These are phyloP conservation scores for Gymnoscopelus braueri DNA, from an alignment of 2,797 vertebrate genomes.

Conservation along the genomic window DNA sequence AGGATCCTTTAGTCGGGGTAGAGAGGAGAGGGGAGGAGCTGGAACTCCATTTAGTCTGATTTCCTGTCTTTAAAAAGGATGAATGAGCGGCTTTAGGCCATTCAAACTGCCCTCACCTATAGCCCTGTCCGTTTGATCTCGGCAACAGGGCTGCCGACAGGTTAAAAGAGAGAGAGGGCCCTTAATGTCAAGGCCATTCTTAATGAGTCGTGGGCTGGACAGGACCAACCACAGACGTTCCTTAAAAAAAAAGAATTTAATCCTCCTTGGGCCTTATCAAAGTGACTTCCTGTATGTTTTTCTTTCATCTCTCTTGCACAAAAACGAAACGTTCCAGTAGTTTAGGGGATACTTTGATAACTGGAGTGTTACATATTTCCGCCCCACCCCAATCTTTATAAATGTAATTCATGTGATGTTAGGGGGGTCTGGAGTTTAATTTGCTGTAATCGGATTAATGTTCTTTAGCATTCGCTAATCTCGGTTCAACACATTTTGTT, in stretches of 20 bases:
- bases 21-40: slow-evolving; percentile 66
- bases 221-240: slow-evolving; percentile 64
- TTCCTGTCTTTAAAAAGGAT: slow-evolving; percentile 81
- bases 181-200: slow-evolving; percentile 78
- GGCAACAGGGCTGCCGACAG: slow-evolving; percentile 70
- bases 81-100: slow-evolving; percentile 82
- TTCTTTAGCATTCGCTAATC: slow-evolving; percentile 52
- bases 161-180: slow-evolving; percentile 71
- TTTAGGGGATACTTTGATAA: slow-evolving; percentile 38
- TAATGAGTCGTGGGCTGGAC: slow-evolving; percentile 70
- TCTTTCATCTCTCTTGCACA: slow-evolving; percentile 33
- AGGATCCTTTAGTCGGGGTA: slow-evolving; percentile 60
- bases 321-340: slow-evolving; percentile 1
- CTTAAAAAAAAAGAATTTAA: slow-evolving; percentile 63
- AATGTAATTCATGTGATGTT: slow-evolving; percentile 32
- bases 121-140: slow-evolving; percentile 80
- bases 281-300: slow-evolving; percentile 61
- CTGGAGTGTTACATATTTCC: slow-evolving; percentile 21
- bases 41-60: slow-evolving; percentile 79
- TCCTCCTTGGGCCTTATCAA: slow-evolving; percentile 55
- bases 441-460: slow-evolving; percentile 53
- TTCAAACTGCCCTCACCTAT: slow-evolving; percentile 77
- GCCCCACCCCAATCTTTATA: slow-evolving; percentile 19
- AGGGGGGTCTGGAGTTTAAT: slow-evolving; percentile 41
- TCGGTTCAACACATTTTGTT: slow-evolving; percentile 45